Base-by-base conservation (phyloP, 2,113 vertebrate species). In the Athene cunicularia region DNA sequence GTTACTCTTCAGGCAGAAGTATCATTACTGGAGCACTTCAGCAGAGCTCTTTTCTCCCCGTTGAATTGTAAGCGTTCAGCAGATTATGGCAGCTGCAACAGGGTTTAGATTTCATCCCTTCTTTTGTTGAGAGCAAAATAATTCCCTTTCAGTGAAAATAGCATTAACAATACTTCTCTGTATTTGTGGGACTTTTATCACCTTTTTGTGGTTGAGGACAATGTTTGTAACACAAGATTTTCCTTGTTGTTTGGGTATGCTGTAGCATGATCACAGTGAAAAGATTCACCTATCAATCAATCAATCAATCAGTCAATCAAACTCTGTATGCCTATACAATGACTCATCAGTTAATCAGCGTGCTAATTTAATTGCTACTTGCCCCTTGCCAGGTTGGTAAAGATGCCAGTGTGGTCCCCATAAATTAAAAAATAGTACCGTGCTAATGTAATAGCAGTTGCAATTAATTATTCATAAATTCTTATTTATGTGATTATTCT, bases 381-480 rank as follows among this genome's bases (percentile, higher is more conserved):
- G 30, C 30, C 80, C 23, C 80, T 93, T 97, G 33, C 49, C 33
- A 75, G 68, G 67, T 80, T 47, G 58, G 83, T 94, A 93, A 77
- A 93, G 87, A 71, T 90, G 66, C 41, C 70, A 60, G 82, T 94
- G 71, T 86, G 81, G 79, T 84, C 77, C 89, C 55, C 20, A 47
- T 92, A 95, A 95, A 93, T 95, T 96, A 97, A 97, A 97, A 97
- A 98, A 97, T 93, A 96, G 58, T 92, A 87, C 56, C 49, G 87
- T 80, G 86, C n/a, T 97, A 94, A 96, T 97, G 91, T 85, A 90
- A 45, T 64, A 90, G 81, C 88, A 87, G 45, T 59, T 74, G 80
- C 62, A 45, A 96, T 98, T 97, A 97, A 97, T 98, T 90, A 98
- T 98, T 98, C 95, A 98, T 97, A 96, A 95, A 95, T 96, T 97